Base-by-base conservation (phyloP, 1,140 invertebrate genomes). In the Drosophila ironensis region DNA sequence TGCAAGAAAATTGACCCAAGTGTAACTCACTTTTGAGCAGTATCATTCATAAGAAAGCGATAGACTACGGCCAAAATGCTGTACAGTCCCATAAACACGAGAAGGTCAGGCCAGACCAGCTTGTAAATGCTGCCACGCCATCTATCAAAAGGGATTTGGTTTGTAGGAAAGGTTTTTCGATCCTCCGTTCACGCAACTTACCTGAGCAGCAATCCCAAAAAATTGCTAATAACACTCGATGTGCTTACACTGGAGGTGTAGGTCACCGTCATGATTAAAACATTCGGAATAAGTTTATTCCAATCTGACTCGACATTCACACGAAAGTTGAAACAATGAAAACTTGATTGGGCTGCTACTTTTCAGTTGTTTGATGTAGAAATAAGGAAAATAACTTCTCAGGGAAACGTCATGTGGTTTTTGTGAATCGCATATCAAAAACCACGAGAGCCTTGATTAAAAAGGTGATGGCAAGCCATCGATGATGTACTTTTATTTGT, bases 91-190 rank as follows among this genome's bases (percentile, higher is more conserved):
- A 96, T 89, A 89, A 98, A 99, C 3, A 95, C 93, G 44, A 97
- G 71, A 12, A 98, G 92, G 91, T 99, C 97, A 52, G 96, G 92
- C 95, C 97, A 98, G 45, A 99, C 94, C 63, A 98, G 91, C 91
- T 99, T 99, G 92, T 98, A 99, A 47, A 99, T 96, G 80, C 97
- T 98, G 27, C 97, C 98, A 73, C 94, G 93, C 98, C 98, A 99
- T 94, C 97, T 97, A n/a, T 92, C 72, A 93, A 70, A 61, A 91
- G 5, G 11, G 28, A n/a, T 2, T 5, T 19, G 0, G 9, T 16
- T 35, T 6, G 2, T 35, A 5, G 0, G 4, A 7, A 12, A 12
- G 4, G 5, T 2, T 16, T 22, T 16, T 14, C 6, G 0, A 2
- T 1, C 11, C n/a, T n/a, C n/a, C n/a, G n/a, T n/a, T n/a, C n/a